Percentiles rank a stretch among this genome's conserved stretches.
Evolutionary conservation across 1,140 invertebrate species (phyloP).

Genomic region (Ceratoteleas bidentatus): DNA sequence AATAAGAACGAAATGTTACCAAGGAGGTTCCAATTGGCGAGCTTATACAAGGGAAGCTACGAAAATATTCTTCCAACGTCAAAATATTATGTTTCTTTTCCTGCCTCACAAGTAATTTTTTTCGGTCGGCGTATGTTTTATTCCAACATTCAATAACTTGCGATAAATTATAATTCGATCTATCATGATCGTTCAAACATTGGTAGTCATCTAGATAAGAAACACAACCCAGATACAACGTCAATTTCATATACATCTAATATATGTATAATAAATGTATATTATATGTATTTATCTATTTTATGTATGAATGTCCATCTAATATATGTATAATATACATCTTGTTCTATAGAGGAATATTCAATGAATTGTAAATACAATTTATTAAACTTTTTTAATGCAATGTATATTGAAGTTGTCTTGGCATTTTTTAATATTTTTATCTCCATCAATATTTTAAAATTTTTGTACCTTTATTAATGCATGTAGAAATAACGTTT

Average conservation of each 20-base stretch:
- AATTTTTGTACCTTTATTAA: not conserved
- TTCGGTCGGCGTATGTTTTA: conserved; percentile 2
- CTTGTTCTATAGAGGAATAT: too few species aligned
- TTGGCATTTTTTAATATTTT: too few species aligned
- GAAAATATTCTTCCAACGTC: conserved; percentile 10
- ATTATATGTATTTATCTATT: too few species aligned
- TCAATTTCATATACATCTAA: not conserved
- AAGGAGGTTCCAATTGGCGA: conserved; percentile 19
- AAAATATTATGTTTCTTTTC: conserved; percentile 11
- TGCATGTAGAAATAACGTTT: too few species aligned
- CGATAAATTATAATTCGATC: not conserved
- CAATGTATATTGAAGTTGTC: too few species aligned
- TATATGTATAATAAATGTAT: too few species aligned
- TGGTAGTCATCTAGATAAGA: conserved; percentile 12
- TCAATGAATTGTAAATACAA: not conserved
- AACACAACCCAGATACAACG: conserved; percentile 7
- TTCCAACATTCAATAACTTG: conserved; percentile 10
- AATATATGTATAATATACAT: too few species aligned
- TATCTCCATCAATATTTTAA: not conserved
- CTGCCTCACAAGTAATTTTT: conserved; percentile 15
- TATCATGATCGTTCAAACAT: conserved; percentile 22
- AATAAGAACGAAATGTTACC: conserved; percentile 12
- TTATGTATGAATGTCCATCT: too few species aligned
- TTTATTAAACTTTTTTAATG: too few species aligned
- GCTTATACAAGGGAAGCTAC: conserved; percentile 13